Percentiles rank a stretch among this genome's conserved stretches.
Evolutionary conservation across 2,888 invertebrate species (phyloP).

Genomic region (Drosophila flavopinicola): DNA sequence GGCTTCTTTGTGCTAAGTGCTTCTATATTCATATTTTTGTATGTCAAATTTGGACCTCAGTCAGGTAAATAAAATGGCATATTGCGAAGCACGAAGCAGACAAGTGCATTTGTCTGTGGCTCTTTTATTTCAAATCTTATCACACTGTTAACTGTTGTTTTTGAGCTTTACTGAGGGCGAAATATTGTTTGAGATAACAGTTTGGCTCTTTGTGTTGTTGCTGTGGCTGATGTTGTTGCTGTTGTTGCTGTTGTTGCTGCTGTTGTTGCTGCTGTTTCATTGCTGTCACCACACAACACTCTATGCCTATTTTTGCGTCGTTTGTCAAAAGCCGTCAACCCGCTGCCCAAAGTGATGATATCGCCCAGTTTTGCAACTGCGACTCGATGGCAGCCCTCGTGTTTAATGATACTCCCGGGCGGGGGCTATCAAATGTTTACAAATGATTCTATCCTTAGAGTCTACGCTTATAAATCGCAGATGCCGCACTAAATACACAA

Average conservation of each 20-base stretch:
- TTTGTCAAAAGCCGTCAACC: conserved; percentile 36
- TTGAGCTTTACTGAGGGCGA: conserved; percentile 64
- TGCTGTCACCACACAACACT: conserved; percentile 17
- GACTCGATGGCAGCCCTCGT: conserved; percentile 20
- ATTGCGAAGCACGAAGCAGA: conserved; percentile 34
- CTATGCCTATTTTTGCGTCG: conserved; percentile 37
- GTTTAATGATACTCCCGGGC: conserved; percentile 6
- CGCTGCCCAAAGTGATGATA: conserved; percentile 35
- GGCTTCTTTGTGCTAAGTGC: not conserved
- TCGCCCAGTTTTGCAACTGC: conserved; percentile 38
- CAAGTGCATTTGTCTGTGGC: conserved; percentile 60
- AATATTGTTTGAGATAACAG: conserved; percentile 58
- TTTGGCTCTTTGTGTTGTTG: conserved; percentile 46
- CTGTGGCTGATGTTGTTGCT: too few relatives aligned
- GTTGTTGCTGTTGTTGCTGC: too few relatives aligned
- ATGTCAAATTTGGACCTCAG: conserved; percentile 12
- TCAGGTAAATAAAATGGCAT: conserved; percentile 34
- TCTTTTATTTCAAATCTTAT: conserved; percentile 62
- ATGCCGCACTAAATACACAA: not conserved
- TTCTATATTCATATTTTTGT: not conserved
- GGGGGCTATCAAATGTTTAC: conserved; percentile 1
- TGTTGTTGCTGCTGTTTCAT: conserved; percentile 24
- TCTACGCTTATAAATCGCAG: conserved; percentile 1
- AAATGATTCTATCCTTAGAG: conserved; percentile 12
- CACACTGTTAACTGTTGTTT: conserved; percentile 71